Evolutionary conservation across 2,797 vertebrate genomes (phyloP).

Genomic region (Acanthurus leucopareius): DNA sequence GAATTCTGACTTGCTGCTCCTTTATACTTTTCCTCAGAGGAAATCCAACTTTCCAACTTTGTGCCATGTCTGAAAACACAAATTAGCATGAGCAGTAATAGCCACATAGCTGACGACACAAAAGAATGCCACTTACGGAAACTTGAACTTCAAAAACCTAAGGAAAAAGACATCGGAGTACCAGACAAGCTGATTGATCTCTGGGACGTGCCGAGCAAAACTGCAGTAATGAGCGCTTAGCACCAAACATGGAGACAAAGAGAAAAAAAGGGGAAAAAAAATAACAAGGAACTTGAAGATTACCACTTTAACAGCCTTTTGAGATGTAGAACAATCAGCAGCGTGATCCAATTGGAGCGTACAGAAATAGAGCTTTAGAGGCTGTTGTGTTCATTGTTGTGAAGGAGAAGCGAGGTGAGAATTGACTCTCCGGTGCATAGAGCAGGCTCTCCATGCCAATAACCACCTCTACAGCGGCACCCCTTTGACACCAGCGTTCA

Average conservation of each 20-base stretch:
- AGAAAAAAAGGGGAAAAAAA: conserved; percentile 13
- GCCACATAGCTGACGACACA: conserved; percentile 35
- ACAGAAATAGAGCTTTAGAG: conserved; percentile 72
- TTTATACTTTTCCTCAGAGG: background rate
- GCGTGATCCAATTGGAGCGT: conserved; percentile 39
- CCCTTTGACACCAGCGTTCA: conserved; percentile 63
- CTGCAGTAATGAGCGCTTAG: conserved; percentile 65
- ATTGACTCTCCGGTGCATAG: conserved; percentile 64
- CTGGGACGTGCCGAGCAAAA: conserved; percentile 47
- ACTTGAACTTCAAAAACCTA: conserved; percentile 48
- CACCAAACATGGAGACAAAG: conserved; percentile 58
- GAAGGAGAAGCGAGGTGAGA: conserved; percentile 68
- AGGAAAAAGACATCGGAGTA: conserved; percentile 3
- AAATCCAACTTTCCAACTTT: conserved; percentile 31
- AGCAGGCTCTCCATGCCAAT: conserved; percentile 70
- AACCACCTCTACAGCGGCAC: conserved; percentile 72
- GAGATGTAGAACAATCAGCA: conserved; percentile 59
- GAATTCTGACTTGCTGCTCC: conserved; percentile 12
- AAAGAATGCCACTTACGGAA: conserved; percentile 35
- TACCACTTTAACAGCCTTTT: conserved; percentile 52
- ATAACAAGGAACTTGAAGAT: conserved; percentile 59
- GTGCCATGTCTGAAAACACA: conserved; percentile 22
- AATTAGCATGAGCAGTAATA: conserved; percentile 40
- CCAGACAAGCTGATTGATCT: conserved; percentile 47
- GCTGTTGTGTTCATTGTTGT: conserved; percentile 64